These are phyloP conservation scores for Pseudopipra pipra DNA, from an alignment of 2,113 vertebrate genomes.

Conservation along the genomic window DNA sequence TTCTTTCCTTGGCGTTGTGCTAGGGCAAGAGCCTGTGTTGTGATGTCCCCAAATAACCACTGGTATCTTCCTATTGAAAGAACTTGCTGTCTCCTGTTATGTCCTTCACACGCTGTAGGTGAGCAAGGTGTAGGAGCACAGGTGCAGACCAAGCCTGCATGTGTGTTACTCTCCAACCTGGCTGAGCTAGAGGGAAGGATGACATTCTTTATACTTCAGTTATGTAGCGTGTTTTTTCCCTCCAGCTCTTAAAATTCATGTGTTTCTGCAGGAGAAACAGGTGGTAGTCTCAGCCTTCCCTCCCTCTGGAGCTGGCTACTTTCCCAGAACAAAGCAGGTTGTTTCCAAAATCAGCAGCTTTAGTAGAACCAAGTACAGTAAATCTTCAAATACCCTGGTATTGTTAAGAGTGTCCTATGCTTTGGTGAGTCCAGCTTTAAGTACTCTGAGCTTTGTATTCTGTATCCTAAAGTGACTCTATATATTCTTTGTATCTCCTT, in stretches of 20 bases:
- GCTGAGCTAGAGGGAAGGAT: not conserved
- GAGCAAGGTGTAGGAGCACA: not conserved
- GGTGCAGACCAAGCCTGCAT: not conserved
- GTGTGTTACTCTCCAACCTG: not conserved
- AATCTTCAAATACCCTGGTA: not conserved
- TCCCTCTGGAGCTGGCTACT: slow-evolving; percentile 20
- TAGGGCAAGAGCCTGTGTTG: not conserved
- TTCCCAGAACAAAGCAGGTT: slow-evolving; percentile 36
- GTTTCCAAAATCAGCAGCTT: slow-evolving; percentile 14
- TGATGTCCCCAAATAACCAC: not conserved
- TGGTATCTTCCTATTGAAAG: not conserved
- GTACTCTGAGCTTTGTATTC: not conserved
- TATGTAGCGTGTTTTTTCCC: not conserved
- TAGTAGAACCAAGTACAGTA: not conserved
- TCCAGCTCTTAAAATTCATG: slow-evolving; percentile 11
- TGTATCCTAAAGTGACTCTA: not conserved
- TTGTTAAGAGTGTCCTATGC: not conserved
- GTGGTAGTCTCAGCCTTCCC: not conserved
- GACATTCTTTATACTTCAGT: not conserved
- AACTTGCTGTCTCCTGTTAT: not conserved
- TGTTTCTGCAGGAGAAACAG: slow-evolving; percentile 34
- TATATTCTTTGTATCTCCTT: not conserved
- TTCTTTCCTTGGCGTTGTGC: not conserved
- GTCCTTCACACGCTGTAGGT: not conserved
- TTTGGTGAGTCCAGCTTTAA: not conserved